Evolutionary conservation across 1,140 invertebrate genomes (phyloP), one percentile per base, ranked within the genome.

Genomic region (Notospermus geniculatus): DNA sequence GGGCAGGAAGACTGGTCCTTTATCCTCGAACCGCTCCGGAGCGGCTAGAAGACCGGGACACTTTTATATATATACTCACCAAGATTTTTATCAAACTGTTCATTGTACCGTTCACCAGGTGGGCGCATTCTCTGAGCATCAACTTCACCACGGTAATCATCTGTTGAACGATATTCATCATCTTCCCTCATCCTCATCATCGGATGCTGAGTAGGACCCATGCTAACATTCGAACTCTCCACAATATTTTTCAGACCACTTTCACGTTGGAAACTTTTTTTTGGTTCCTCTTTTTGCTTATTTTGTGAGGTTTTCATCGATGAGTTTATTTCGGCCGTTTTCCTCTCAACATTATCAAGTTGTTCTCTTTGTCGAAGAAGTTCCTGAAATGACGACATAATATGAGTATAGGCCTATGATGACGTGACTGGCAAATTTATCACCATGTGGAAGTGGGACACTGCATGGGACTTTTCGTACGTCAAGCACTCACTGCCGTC

Each of bases 251-350:
- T 53, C 46, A 70, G 43, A 23, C 52, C 50, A 60, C 63, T 65
- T 13, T 57, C 50, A 43, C 41, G 39, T 22, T 43, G 17, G n/a
- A 41, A 32, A 13, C 57, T 0, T 32, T 39, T 56, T 25, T 13
- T 28, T 54, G 45, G 0, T 1, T 54, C 27, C 45, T 54, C n/a
- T n/a, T n/a, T 64, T n/a, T 67, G 69, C 28, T 71, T 64, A 36
- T 65, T 93, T 73, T 97, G 93, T 69, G 93, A 95, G 63, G 89
- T 88, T 62, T 91, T 87, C 52, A 95, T 82, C 7, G 91, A 92
- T 15, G 87, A 86, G 76, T 95, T 95, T 54, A 97, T 97, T 75
- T 93, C 89, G 78, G 96, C 94, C 39, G 96, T 83, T 68, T 93
- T 88, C 70, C 87, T 88, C 70, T 94, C 92, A 0, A 93, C 92